Base-by-base conservation (phyloP, 2,888 invertebrate species). In the Mythimna impura region DNA sequence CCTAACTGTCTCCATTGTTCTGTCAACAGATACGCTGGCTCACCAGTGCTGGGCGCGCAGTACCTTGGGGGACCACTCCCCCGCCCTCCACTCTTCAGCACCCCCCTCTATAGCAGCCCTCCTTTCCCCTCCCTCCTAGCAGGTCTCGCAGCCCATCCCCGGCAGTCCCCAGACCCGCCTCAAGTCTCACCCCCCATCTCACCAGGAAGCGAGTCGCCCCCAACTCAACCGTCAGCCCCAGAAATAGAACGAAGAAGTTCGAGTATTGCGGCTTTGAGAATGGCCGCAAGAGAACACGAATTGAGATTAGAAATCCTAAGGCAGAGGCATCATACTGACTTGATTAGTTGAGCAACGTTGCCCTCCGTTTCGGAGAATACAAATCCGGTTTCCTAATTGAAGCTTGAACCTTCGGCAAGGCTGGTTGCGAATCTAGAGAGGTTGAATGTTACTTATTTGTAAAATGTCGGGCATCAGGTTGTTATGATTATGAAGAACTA, bases 271-370 rank as follows among this genome's bases (percentile, higher is more conserved):
- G 98, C 98, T 0, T 94, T 99, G 55, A 96, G 99, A 83, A 97
- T 98, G 87, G 99, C 99, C 86, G 99, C 99, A 1, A 97, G 99
- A 67, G 99, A 99, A 91, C 99, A 99, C 91, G 99, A 99, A 92
- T 94, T 98, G 64, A 97, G 98, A 90, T 95, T 98, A 87, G 98
- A 98, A 93, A 97, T 98, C 97, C 91, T 98, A 70, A 97, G 98
- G 69, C 98, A 98, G 89, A 97, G 98, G 90, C 97, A 97, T 58
- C 97, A 97, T 74, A 96, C 97, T 1, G 98, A 98, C 93, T 96
- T 98, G 88, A 98, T 98, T 91, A 98, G 98, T 97, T 98, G 97
- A 97, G 95, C 91, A 81, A 70, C 52, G 75, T 17, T 58, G 25
- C 40, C 60, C 73, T 78, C 73, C 83, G 75, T 57, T 81, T 81